Evolutionary conservation across 1,140 invertebrate species (phyloP).

Genomic region (Euwallacea fornicatus): DNA sequence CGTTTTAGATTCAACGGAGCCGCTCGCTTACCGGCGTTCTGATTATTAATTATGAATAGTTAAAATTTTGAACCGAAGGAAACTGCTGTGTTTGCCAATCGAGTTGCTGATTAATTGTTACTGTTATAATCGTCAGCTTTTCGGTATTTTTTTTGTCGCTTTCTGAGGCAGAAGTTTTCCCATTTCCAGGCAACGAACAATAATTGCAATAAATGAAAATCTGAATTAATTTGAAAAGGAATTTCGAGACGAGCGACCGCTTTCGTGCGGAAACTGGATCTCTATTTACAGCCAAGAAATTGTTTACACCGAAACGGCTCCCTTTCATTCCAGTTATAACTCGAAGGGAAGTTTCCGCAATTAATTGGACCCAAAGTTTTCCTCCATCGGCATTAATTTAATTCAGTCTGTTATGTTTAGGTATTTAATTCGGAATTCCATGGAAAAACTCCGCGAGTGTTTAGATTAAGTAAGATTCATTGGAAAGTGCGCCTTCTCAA

Average conservation of each 20-base stretch:
- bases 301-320: constrained; percentile 3
- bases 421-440: constrained; percentile 19
- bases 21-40: background rate
- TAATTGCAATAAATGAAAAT: background rate
- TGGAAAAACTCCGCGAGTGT: constrained; percentile 11
- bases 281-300: constrained; percentile 14
- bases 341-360: constrained; percentile 12
- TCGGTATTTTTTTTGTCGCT: no score
- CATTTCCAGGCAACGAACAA: no score
- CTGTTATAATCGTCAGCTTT: no score
- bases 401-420: constrained; percentile 16
- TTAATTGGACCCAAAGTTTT: constrained; percentile 13
- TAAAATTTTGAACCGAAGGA: background rate
- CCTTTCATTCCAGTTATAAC: constrained; percentile 12
- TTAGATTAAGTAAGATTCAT: constrained; percentile 12
- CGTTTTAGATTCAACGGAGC: constrained; percentile 14
- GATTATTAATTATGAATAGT: constrained; percentile 17
- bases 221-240: constrained; percentile 5
- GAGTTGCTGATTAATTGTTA: background rate
- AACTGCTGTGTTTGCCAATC: background rate
- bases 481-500: background rate
- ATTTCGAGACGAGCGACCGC: background rate
- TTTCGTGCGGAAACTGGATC: constrained; percentile 9
- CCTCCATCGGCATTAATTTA: constrained; percentile 18
- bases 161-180: no score